These are phyloP conservation scores for Stomatorhinus walkeri DNA, from an alignment of 2,797 vertebrate genomes.

Conservation along the genomic window DNA sequence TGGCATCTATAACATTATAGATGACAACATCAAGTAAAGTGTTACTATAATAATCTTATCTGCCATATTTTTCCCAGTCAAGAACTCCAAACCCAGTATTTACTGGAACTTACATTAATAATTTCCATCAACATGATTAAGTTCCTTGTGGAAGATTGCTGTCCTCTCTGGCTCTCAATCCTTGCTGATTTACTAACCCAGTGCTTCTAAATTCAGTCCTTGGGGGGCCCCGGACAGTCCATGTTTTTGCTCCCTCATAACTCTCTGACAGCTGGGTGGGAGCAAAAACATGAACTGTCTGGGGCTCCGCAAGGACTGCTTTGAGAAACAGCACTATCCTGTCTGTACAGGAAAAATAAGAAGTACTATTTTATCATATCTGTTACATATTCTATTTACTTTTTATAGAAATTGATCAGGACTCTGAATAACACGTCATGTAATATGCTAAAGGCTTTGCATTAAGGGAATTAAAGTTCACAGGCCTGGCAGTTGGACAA, in stretches of 20 bases:
- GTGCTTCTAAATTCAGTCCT: neutral
- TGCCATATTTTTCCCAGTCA: neutral
- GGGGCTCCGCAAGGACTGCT: no score
- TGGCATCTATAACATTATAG: neutral
- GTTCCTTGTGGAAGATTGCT: neutral
- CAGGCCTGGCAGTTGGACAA: neutral
- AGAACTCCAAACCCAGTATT: neutral
- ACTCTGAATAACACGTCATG: neutral
- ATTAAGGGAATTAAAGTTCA: constrained; percentile 19
- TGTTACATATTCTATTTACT: neutral
- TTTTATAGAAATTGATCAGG: neutral
- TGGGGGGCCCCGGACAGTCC: neutral
- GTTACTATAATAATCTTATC: neutral
- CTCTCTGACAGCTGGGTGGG: neutral
- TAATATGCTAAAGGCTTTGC: neutral
- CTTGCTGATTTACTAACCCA: neutral
- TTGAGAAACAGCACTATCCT: neutral
- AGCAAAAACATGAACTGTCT: neutral
- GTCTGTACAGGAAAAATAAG: neutral
- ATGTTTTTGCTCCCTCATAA: neutral
- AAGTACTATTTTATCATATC: neutral
- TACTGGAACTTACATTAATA: neutral
- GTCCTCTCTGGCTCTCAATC: neutral
- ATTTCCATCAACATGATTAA: neutral
- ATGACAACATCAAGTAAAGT: neutral